A percentile compares a stretch with the other conserved stretches of the same genome.
Evolutionary conservation across 1,140 invertebrate genomes (phyloP).

Genomic region (Diorhabda elongata): DNA sequence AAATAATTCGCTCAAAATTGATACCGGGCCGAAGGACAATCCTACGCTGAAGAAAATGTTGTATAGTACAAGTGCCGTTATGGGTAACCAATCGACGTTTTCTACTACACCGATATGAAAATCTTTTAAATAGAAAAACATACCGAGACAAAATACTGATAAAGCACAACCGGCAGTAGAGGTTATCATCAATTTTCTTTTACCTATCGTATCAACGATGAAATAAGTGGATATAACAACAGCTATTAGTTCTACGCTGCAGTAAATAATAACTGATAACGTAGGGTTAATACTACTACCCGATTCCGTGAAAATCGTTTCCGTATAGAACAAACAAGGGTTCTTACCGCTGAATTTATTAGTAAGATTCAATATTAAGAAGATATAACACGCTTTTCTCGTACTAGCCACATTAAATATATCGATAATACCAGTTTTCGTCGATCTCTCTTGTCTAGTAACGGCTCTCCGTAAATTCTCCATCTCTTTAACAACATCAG

Average conservation of each 20-base stretch:
- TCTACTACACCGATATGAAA: constrained; percentile 33
- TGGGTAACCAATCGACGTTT: constrained; percentile 45
- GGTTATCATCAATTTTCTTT: constrained; percentile 62
- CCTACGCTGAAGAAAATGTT: constrained; percentile 68
- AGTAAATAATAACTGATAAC: constrained; percentile 53
- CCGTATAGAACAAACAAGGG: constrained; percentile 62
- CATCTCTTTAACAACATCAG: constrained; percentile 76
- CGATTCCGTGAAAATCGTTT: constrained; percentile 53
- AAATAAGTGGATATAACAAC: constrained; percentile 64
- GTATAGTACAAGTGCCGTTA: constrained; percentile 63
- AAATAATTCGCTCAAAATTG: constrained; percentile 70
- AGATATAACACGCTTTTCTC: constrained; percentile 49
- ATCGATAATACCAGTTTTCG: constrained; percentile 46
- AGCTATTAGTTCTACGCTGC: constrained; percentile 60
- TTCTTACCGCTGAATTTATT: constrained; percentile 64
- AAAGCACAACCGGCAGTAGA: constrained; percentile 56
- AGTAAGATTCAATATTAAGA: constrained; percentile 55
- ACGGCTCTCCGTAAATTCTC: constrained; percentile 59
- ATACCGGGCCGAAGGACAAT: constrained; percentile 64
- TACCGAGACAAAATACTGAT: constrained; percentile 53
- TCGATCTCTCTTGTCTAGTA: constrained; percentile 40
- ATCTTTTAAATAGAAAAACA: constrained; percentile 57
- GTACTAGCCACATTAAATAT: constrained; percentile 50
- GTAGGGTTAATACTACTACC: constrained; percentile 47
- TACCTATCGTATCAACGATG: constrained; percentile 67